phyloP scores from a whole-genome alignment of 1,140 invertebrate genomes.

The Lasioglossum baleicum region DNA sequence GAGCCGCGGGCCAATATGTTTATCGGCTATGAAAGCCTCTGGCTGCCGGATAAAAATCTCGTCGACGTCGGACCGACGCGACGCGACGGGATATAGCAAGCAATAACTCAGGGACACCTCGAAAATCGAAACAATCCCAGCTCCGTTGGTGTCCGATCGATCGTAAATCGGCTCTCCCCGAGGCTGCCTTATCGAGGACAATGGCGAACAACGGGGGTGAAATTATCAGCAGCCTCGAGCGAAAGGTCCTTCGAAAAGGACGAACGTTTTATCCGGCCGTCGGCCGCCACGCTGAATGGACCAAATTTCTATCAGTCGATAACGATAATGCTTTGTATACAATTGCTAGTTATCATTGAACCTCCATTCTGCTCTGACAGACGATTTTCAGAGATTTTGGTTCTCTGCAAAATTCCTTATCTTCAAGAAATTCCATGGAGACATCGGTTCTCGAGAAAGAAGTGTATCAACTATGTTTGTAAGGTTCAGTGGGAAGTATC shows the following conservation, averaged over 20 bases:
- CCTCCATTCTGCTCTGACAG: no score
- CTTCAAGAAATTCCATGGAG: no score
- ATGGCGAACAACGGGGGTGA: not conserved
- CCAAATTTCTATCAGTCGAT: not conserved
- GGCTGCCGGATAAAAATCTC: conserved; percentile 12
- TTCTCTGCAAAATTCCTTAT: no score
- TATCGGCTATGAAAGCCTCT: conserved; percentile 16
- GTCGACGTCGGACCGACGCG: not conserved
- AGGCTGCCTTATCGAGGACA: not conserved
- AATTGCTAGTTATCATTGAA: not conserved
- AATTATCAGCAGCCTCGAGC: conserved; percentile 3
- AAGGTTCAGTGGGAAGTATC: no score
- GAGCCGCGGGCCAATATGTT: not conserved
- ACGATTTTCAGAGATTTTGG: no score
- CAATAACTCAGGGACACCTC: not conserved
- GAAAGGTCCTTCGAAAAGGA: not conserved
- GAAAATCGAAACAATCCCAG: not conserved
- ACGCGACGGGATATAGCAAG: not conserved
- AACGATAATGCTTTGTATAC: conserved; percentile 14
- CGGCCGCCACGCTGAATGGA: not conserved
- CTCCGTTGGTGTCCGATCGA: not conserved
- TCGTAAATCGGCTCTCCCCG: not conserved
- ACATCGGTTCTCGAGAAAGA: no score
- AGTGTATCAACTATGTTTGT: no score
- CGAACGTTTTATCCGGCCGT: not conserved